Conservation (phyloP, 2,113 vertebrate genomes). For the Chaetodon trifascialis region DNA sequence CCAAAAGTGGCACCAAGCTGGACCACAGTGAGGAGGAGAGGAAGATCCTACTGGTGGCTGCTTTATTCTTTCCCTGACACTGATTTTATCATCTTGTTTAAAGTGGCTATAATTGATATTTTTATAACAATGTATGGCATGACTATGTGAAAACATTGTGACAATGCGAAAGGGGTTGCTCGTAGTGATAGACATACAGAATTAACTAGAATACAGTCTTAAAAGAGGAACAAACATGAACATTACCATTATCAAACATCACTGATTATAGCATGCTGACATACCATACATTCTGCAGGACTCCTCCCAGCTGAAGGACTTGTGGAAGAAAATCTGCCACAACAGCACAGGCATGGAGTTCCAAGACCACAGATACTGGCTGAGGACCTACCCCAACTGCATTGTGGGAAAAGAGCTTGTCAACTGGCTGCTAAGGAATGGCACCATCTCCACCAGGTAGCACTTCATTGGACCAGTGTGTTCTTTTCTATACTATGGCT, state of each 20-base stretch:
- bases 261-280: background rate
- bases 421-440: conserved; percentile 97
- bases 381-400: conserved; percentile 97
- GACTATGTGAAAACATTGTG: background rate
- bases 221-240: background rate
- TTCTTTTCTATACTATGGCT: background rate
- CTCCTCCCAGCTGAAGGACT: conserved; percentile 95
- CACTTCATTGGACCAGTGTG: background rate
- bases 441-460: conserved; percentile 94
- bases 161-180: background rate
- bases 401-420: conserved; percentile 98
- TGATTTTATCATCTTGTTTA: background rate
- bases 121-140: background rate
- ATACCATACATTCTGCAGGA: conserved; percentile 83
- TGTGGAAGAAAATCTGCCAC: conserved; percentile 99
- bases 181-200: background rate
- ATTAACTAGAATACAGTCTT: background rate
- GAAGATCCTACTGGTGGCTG: conserved; percentile 94
- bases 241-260: background rate
- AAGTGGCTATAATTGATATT: background rate
- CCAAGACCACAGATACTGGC: conserved; percentile 98
- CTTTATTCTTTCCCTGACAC: background rate
- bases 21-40: conserved; percentile 95
- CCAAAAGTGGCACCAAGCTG: conserved; percentile 82
- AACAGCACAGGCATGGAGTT: conserved; percentile 98